Evolutionary conservation across 2,888 invertebrate species (phyloP).

Genomic region (Noctua comes): DNA sequence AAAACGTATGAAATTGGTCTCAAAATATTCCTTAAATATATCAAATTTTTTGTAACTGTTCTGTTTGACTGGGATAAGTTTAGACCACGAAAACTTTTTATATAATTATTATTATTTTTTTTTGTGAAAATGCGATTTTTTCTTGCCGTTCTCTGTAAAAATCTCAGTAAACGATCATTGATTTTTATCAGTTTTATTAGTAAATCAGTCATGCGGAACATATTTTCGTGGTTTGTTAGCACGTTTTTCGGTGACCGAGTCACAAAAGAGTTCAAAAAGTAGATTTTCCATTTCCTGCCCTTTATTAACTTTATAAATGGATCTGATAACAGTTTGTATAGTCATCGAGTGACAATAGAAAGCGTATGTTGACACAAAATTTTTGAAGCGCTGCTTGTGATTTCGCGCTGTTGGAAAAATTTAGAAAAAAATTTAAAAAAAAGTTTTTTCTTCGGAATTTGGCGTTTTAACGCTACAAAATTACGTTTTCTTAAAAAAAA

Average conservation of each 20-base stretch:
- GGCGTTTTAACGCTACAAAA: neutral
- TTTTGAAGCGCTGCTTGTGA: constrained; percentile 52
- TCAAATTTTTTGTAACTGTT: constrained; percentile 67
- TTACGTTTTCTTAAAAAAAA: constrained; percentile 13
- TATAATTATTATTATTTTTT: constrained; percentile 1
- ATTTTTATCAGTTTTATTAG: constrained; percentile 50
- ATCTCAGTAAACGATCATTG: constrained; percentile 20
- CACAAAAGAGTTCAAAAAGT: constrained; percentile 70
- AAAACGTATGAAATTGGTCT: constrained; percentile 72
- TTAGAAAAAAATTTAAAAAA: constrained; percentile 24
- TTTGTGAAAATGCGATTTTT: constrained; percentile 15
- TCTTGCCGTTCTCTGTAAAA: constrained; percentile 47
- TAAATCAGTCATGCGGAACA: constrained; percentile 53
- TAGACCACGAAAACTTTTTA: constrained; percentile 45
- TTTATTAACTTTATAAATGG: constrained; percentile 70
- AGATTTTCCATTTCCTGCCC: constrained; percentile 82
- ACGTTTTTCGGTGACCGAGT: constrained; percentile 50
- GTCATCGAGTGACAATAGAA: constrained; percentile 59
- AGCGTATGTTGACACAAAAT: constrained; percentile 50
- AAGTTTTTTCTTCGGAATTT: neutral
- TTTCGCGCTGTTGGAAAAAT: constrained; percentile 40
- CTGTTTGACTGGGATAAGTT: constrained; percentile 57
- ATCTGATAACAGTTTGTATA: constrained; percentile 57
- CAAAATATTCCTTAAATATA: constrained; percentile 69
- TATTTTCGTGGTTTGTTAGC: constrained; percentile 53